Conservation (phyloP, 1,140 invertebrate genomes). For the Zaprionus davidi region DNA sequence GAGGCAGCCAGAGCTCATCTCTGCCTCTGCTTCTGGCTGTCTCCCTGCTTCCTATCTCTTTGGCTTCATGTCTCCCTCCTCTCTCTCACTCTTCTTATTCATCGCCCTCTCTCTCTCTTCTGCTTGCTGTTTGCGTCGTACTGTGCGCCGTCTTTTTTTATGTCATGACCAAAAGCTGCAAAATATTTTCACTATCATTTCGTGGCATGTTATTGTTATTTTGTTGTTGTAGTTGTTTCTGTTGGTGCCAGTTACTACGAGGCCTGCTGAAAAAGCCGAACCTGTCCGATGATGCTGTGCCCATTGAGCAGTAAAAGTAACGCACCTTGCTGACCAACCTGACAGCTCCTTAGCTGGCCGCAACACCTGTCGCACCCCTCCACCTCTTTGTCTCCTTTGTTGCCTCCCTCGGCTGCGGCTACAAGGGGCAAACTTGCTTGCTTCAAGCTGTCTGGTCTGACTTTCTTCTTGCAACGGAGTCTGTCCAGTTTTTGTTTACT, state of each 20-base stretch:
- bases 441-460: constrained; percentile 53
- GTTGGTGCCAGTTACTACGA: constrained; percentile 54
- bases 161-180: constrained; percentile 76
- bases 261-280: constrained; percentile 62
- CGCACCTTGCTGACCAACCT: constrained; percentile 59
- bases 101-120: neutral
- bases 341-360: constrained; percentile 52
- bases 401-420: constrained; percentile 27
- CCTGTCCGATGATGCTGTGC: constrained; percentile 28
- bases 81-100: neutral
- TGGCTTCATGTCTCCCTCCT: neutral
- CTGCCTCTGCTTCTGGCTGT: neutral
- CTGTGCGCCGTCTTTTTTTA: constrained; percentile 38
- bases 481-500: constrained; percentile 78
- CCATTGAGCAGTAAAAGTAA: constrained; percentile 70
- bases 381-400: neutral
- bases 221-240: constrained; percentile 41
- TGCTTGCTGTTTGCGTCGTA: neutral
- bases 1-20: constrained; percentile 17
- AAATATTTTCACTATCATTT: constrained; percentile 82
- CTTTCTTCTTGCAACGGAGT: constrained; percentile 64
- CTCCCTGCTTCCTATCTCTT: neutral
- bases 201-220: constrained; percentile 64
- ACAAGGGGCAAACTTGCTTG: constrained; percentile 53
- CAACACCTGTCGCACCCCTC: constrained; percentile 9